Conservation (phyloP, 2,113 vertebrate genomes). For the Thymallus thymallus region DNA sequence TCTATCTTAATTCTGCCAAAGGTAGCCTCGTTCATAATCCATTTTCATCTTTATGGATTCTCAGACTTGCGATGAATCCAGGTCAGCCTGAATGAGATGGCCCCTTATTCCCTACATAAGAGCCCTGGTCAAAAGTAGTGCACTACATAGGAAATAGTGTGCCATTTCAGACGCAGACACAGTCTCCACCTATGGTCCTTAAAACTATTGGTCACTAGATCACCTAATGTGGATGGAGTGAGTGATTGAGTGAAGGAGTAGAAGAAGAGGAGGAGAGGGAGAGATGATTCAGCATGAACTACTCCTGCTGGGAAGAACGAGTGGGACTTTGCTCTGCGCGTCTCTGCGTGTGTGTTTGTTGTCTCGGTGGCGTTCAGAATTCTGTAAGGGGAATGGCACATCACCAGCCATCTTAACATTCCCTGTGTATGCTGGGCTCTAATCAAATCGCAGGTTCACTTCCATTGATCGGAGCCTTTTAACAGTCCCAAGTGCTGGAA, state of each 20-base stretch:
- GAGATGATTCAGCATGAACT: slow-evolving; percentile 69
- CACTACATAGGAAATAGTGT: no score
- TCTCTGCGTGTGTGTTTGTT: neutral
- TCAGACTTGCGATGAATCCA: neutral
- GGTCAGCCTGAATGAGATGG: slow-evolving; percentile 3
- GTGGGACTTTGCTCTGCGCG: neutral
- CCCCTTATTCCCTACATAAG: neutral
- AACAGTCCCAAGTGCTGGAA: neutral
- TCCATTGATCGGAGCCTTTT: neutral
- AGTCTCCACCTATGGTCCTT: no score
- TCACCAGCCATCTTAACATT: neutral
- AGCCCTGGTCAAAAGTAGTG: no score
- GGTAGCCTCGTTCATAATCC: neutral
- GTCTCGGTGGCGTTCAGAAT: neutral
- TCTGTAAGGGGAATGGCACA: neutral
- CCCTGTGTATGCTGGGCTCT: neutral
- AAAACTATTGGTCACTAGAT: no score
- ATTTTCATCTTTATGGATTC: neutral
- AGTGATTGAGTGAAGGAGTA: no score
- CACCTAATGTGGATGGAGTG: slow-evolving; percentile 48
- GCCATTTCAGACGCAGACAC: no score
- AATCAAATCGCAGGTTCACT: neutral
- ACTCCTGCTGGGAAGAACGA: neutral
- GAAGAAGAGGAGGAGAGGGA: slow-evolving; percentile 27
- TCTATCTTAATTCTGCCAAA: neutral